Conservation (phyloP, 2,888 invertebrate species). For the Theretra japonica region DNA sequence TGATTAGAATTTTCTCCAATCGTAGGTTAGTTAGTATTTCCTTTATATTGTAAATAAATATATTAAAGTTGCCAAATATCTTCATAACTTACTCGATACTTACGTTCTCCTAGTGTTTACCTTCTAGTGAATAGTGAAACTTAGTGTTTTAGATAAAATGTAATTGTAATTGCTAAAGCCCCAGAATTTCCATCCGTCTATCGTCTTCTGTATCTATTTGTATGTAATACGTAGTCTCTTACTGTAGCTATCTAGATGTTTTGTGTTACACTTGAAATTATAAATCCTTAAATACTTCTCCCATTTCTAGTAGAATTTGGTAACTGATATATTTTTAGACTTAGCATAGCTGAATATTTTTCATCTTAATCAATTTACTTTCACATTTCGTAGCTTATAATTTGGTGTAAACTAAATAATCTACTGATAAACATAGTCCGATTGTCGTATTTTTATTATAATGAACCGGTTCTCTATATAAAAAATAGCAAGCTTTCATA, state of each 20-base stretch:
- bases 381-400: background rate
- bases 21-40: slow-evolving; percentile 30
- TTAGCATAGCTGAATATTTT: background rate
- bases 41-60: slow-evolving; percentile 49
- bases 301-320: background rate
- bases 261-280: slow-evolving; percentile 52
- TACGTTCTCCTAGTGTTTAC: slow-evolving; percentile 40
- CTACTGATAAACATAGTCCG: too few relatives aligned
- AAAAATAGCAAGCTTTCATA: too few relatives aligned
- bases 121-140: slow-evolving; percentile 45
- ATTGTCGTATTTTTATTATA: too few relatives aligned
- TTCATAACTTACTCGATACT: slow-evolving; percentile 28
- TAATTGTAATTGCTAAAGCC: slow-evolving; percentile 80
- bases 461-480: too few relatives aligned
- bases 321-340: background rate
- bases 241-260: slow-evolving; percentile 72
- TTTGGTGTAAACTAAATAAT: too few relatives aligned
- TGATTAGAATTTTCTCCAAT: slow-evolving; percentile 35
- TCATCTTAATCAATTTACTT: too few relatives aligned
- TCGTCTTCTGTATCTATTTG: slow-evolving; percentile 80
- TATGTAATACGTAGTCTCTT: slow-evolving; percentile 75
- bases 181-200: slow-evolving; percentile 86
- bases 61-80: slow-evolving; percentile 60
- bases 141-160: slow-evolving; percentile 58
- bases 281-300: slow-evolving; percentile 46